Base-by-base conservation (phyloP, 2,888 invertebrate species). In the Machimus rusticus region DNA sequence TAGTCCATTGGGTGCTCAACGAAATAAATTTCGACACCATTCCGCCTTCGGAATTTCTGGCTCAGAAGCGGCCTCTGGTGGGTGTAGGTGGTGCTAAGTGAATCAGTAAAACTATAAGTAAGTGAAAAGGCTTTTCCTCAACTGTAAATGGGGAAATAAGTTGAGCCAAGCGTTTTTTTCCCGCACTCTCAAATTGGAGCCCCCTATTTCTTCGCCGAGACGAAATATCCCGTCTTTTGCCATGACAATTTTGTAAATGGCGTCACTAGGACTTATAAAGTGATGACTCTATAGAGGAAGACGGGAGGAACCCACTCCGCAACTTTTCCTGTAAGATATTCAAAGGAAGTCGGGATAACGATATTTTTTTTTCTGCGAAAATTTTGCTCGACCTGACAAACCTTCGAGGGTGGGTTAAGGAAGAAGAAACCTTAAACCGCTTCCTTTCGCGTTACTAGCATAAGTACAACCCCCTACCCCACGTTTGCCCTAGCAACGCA, bases 51-150 rank as follows among this genome's bases (percentile, higher is more conserved):
- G 74, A 28, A 74, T 3, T 14, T 31, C 28, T 74, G 14, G 34
- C 55, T 31, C 14, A 6, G 5, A 76, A 16, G 28, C 19, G 16
- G 66, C 66, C 66, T 28, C 28, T 66, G 12, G 34, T 2, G 16
- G 76, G 76, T 76, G 76, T 34, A 31, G 14, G 74, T 28, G 74
- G 74, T 28, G 31, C 74, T 74, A 76, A 76, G 76, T 31, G 76
- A 76, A 76, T 76, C 76, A 76, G 37, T 37, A 76, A 76, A 34
- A 76, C n/a, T 37, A 76, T 76, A 76, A 76, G 76, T 76, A 76
- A 76, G 76, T 37, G 34, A 76, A 76, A 76, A 37, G 76, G 76
- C 34, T 76, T 76, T 76, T 76, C 9, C 28, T 37, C 34, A 9
- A 4, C n/a, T 76, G 19, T 76, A 76, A 76, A 76, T 76, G 76